These are phyloP conservation scores for Prinia subflava DNA, from an alignment of 2,113 vertebrate species.

Conservation along the genomic window DNA sequence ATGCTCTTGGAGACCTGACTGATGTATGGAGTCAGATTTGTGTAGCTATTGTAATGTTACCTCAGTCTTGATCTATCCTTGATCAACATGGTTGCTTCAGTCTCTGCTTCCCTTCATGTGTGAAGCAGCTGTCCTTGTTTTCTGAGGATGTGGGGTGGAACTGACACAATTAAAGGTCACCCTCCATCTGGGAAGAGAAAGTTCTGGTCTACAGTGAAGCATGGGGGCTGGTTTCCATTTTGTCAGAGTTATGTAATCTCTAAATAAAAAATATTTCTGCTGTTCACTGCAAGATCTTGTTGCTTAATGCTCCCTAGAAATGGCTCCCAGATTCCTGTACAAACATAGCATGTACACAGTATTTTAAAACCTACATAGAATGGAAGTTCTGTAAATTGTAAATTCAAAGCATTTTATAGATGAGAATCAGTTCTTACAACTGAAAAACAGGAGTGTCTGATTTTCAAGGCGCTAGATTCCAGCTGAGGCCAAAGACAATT, in stretches of 20 bases:
- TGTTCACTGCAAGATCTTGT: conserved; percentile 48
- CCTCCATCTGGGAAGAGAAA: conserved; percentile 59
- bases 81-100: conserved; percentile 3
- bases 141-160: conserved; percentile 61
- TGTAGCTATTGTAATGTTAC: background rate
- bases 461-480: conserved; percentile 25
- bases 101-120: conserved; percentile 44
- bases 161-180: conserved; percentile 62
- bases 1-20: background rate
- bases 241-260: conserved; percentile 61
- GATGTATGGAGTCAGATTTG: background rate
- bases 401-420: conserved; percentile 1
- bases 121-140: conserved; percentile 55
- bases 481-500: background rate
- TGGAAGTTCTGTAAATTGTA: conserved; percentile 5
- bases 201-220: conserved; percentile 54
- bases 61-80: background rate
- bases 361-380: background rate
- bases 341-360: background rate
- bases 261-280: conserved; percentile 60
- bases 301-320: conserved; percentile 45
- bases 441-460: background rate
- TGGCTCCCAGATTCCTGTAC: conserved; percentile 32
- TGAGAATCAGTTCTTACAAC: background rate
- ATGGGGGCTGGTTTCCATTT: conserved; percentile 35